Base-by-base conservation (phyloP, 2,113 vertebrate genomes). In the Hippocampus abdominalis region DNA sequence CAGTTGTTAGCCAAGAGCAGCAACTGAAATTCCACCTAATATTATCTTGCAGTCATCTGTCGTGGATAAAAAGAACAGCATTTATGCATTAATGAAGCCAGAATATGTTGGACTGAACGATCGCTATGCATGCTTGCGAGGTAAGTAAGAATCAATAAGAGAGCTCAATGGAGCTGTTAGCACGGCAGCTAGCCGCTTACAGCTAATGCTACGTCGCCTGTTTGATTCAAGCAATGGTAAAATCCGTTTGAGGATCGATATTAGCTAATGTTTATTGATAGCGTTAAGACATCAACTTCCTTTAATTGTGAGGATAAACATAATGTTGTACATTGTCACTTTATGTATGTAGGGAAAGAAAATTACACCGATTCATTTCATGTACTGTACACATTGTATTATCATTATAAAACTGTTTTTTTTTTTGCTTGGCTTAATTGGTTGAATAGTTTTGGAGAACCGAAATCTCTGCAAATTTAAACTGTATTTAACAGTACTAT, bases 101-200 rank as follows among this genome's bases (percentile, higher is more conserved):
- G 20, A 25, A 48, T 73, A 3, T 40, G 61, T 44, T 54, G 72
- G 54, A 46, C 64, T 63, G 67, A 78, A 64, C 39, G 44, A 64
- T 62, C 15, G 56, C 32, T 66, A 63, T 68, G 74, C 60, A 87
- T 89, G 82, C 76, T 76, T 21, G 61, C 2, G 48, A 89, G 88
- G 89, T 90, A 75, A 83, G 89, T 90, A 75, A 83, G 82, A 23
- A 16, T 61, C 70, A 39, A n/a, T 21, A 57, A 36, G 7, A 62
- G 62, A 74, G 69, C 46, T 70, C 7, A 64, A 64, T 71, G 42
- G 62, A 44, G 18, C 2, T 68, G 65, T 27, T 78, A 73, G 67
- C 79, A 27, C 13, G 23, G 42, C 0, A 68, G 68, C 60, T 89
- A 86, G 79, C 81, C 21, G 39, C 44, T 20, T 21, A 8, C 3